Base-by-base conservation (phyloP, 2,797 vertebrate genomes). In the Lemur catta region DNA sequence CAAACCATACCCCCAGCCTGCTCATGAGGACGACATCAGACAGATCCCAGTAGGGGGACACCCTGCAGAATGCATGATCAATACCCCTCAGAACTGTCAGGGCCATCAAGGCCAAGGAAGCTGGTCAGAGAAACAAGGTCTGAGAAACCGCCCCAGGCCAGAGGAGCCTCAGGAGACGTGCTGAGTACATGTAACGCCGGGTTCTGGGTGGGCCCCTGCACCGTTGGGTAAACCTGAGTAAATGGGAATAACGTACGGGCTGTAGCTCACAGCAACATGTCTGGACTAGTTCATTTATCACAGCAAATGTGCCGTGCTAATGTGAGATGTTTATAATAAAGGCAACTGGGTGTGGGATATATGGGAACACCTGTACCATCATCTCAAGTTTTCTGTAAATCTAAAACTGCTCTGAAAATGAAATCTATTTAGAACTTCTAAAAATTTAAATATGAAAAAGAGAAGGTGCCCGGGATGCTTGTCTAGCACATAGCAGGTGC, bases 221-320 rank as follows among this genome's bases (percentile, higher is more conserved):
- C 11, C 6, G 2, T 22, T 33, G 22, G 43, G 80, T 17, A 57
- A 87, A 48, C 18, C 9, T 3, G 67, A 63, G 81, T 7, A 75
- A 43, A 50, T 6, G 10, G 12, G 6, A 46, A 30, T 3, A 38
- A 52, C 35, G 12, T 1, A 6, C 2, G n/a, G 24, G 20, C 35
- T 61, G 46, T 28, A 14, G 38, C 15, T 5, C 2, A 33, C 0
- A 30, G 35, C 0, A 8, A 9, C 17, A 7, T 7, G 20, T 15
- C 7, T 0, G 6, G 17, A 9, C 2, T 14, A 22, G 26, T 41
- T 63, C 22, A 4, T 24, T 35, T 18, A 38, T 2, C 8, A 13
- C 12, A 13, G 82, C 46, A 46, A 4, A 76, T 0, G 17, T 2
- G 7, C 59, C 5, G 11, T 0, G 1, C 6, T 33, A 2, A 35